Base-by-base conservation (phyloP, 2,113 vertebrate genomes). In the Calonectris borealis region DNA sequence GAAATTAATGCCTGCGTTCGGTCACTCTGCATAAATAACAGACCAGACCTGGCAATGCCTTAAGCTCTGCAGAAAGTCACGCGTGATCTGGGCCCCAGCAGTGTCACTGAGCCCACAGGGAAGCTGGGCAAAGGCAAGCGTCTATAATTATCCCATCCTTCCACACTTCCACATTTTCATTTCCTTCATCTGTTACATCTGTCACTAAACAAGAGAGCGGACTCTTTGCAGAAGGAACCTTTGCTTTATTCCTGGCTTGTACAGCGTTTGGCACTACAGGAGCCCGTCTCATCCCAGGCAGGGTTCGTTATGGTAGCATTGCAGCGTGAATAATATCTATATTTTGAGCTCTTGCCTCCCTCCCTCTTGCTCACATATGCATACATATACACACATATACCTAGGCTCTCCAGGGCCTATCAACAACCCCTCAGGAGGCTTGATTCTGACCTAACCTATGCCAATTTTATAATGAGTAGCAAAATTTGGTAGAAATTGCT, bases 111-210 rank as follows among this genome's bases (percentile, higher is more conserved):
- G 79, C 44, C 71, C 42, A 4, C 40, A 11, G 36, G 12, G 75
- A 72, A 26, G n/a, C 42, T 8, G 5, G 34, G 42, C 49, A 62
- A 87, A 83, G 27, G 36, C 58, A 52, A 61, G 32, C 6, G 1
- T 60, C 78, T 61, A 2, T 29, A 79, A 57, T 84, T 69, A 79
- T 29, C 73, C 55, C 46, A 27, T 48, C 44, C 25, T 82, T 85
- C 49, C 68, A 48, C 49, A 77, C 52, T 49, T 46, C 60, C 77
- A 61, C 32, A 7, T 77, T 80, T 77, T 79, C 57, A 8, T 34
- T n/a, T 42, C 66, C 26, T 58, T 96, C 89, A 75, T 60, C 73
- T 84, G 49, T 55, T 83, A 52, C 18, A 48, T 25, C 64, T 94
- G 84, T 55, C 78, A 83, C 18, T 83, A 70, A 91, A 55, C 14